These are phyloP conservation scores for Habropoda laboriosa DNA, from an alignment of 1,140 invertebrate genomes.

Conservation along the genomic window DNA sequence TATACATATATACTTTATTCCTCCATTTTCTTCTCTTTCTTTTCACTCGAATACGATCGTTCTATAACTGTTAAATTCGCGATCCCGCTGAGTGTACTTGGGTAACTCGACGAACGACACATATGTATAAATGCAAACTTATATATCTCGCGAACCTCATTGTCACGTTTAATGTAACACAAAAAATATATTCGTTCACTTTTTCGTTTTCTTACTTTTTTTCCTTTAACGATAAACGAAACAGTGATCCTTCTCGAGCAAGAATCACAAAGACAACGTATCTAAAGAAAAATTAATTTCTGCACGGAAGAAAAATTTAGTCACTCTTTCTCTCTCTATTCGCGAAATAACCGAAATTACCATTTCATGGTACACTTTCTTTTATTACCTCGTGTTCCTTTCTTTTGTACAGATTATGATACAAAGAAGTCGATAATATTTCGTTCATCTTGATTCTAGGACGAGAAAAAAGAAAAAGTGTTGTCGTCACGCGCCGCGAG, in stretches of 20 bases:
- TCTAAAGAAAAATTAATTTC: conserved; percentile 3
- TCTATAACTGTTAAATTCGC: conserved; percentile 35
- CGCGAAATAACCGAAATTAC: conserved; percentile 24
- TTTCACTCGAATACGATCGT: conserved; percentile 58
- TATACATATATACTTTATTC: conserved; percentile 66
- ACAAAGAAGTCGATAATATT: conserved; percentile 43
- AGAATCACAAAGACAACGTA: conserved; percentile 34
- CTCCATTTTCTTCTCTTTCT: too few species aligned
- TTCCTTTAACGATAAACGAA: conserved; percentile 30
- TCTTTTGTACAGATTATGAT: conserved; percentile 26
- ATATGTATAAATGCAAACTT: conserved; percentile 67
- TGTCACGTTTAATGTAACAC: conserved; percentile 53
- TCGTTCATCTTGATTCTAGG: conserved; percentile 17
- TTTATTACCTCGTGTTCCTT: neutral
- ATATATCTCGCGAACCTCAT: conserved; percentile 41
- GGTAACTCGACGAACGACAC: conserved; percentile 60
- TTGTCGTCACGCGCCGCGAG: conserved; percentile 47
- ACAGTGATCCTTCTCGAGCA: neutral
- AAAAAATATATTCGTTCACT: conserved; percentile 41
- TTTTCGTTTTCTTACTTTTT: conserved; percentile 8
- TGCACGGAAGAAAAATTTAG: neutral
- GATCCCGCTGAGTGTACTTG: conserved; percentile 34
- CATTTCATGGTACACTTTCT: conserved; percentile 17
- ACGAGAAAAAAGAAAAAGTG: conserved; percentile 18
- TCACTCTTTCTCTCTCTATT: neutral